Evolutionary conservation across 1,140 invertebrate genomes (phyloP).

Genomic region (Brachionus paranguensis): DNA sequence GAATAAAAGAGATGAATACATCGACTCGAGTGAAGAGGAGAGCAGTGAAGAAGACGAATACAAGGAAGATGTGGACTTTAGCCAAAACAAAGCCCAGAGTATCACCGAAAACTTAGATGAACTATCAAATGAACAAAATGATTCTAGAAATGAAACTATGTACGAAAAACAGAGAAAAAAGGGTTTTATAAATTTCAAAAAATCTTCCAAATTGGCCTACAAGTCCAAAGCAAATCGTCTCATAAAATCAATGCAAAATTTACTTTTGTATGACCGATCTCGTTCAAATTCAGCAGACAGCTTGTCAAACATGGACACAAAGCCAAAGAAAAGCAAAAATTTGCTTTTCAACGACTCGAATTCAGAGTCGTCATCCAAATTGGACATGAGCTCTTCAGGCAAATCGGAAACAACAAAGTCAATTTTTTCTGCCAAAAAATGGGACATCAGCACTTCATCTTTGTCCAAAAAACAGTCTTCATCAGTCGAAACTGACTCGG

Average conservation of each 20-base stretch:
- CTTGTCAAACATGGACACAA: background rate
- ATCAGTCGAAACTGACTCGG: background rate
- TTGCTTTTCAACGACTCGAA: background rate
- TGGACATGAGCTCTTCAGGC: background rate
- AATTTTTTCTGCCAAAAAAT: background rate
- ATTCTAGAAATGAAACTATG: background rate
- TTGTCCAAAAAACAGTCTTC: background rate
- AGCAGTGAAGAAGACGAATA: constrained; percentile 19
- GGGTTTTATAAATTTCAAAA: background rate
- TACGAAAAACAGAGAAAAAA: background rate
- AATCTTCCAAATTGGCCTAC: background rate
- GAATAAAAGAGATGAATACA: background rate
- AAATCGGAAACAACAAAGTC: background rate
- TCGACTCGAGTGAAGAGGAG: constrained; percentile 10
- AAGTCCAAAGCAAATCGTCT: constrained; percentile 3
- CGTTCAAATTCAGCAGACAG: constrained; percentile 20
- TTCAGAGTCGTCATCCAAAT: background rate
- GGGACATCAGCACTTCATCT: background rate
- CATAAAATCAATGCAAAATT: constrained; percentile 31
- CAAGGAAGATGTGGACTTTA: constrained; percentile 15
- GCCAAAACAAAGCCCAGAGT: background rate
- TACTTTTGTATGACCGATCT: constrained; percentile 11
- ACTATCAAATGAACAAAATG: background rate
- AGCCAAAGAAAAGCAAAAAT: background rate
- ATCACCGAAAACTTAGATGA: background rate